Base-by-base conservation (phyloP, 2,113 vertebrate genomes). In the Bufo gargarizans region DNA sequence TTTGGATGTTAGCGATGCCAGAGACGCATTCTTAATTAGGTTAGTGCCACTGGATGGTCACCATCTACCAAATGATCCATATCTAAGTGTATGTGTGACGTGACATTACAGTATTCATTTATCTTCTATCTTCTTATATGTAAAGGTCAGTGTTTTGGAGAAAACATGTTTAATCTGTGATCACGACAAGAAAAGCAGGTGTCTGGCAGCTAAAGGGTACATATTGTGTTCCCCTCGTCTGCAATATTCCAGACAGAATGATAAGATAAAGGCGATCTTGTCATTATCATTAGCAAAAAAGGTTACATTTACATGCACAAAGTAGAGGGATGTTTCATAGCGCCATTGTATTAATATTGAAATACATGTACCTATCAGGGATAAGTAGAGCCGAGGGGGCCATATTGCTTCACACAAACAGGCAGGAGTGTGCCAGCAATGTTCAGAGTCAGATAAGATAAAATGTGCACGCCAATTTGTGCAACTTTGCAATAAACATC, bases 41-140 rank as follows among this genome's bases (percentile, higher is more conserved):
- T 82, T 88, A 88, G 86, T 88, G 50, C 67, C 78, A 88, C 69
- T 72, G 78, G 77, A 87, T 80, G 77, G 63, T 71, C 77, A 71
- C 74, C 65, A 58, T 82, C 61, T 81, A 80, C 65, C 86, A 87
- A 82, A 67, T 19, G 2, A 58, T 19, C 65, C 65, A 59, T 45
- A 58, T 81, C 53, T 67, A 45, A 71, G 33, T 63, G 56, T 12
- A 22, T 22, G 58, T 65, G 45, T 16, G 63, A 87, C 74, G 11
- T 72, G 77, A 87, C 78, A 87, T 87, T 74, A 82, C 69, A 71
- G 17, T 47, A 58, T 20, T 69, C 78, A 82, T 72, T 87, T 79
- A 71, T 67, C 7, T 72, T 43, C 56, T 72, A 71, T 47, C 22
- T 19, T 10, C 50, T 86, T 33, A 47, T 61, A 67, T 56, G 17